Evolutionary conservation across 2,888 invertebrate genomes (phyloP).

Genomic region (Leptura quadrifasciata): DNA sequence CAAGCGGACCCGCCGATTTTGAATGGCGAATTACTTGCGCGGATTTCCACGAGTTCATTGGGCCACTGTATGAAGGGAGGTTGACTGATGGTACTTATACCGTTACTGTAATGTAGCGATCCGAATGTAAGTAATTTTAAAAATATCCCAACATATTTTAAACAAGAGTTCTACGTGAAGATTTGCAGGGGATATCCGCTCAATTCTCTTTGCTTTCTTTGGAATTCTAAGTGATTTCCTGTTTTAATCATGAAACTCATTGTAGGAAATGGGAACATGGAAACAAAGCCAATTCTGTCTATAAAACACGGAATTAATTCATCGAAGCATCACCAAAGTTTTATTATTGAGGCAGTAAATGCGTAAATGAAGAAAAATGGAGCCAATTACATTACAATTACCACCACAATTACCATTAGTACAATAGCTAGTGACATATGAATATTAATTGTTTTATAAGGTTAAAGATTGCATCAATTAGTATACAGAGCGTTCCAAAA

Average conservation of each 20-base stretch:
- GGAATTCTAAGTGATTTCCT: constrained; percentile 9
- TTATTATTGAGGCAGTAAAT: no score
- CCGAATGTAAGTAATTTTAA: constrained; percentile 45
- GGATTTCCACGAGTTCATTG: constrained; percentile 7
- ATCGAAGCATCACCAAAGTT: no score
- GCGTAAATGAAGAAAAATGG: no score
- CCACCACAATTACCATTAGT: no score
- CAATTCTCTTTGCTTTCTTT: constrained; percentile 5
- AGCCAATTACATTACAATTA: no score
- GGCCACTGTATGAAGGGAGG: constrained; percentile 37
- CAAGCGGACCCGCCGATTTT: constrained; percentile 16
- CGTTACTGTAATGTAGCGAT: constrained; percentile 36
- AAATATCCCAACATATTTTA: constrained; percentile 42
- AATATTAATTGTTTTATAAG: no score
- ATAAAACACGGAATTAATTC: neutral
- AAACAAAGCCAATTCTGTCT: neutral
- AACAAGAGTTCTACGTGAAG: constrained; percentile 21
- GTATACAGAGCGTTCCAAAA: no score
- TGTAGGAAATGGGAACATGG: neutral
- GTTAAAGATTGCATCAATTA: no score
- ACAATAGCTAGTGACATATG: no score
- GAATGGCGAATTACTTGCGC: neutral
- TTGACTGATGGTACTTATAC: constrained; percentile 46
- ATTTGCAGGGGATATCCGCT: constrained; percentile 15
- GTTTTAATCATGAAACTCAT: constrained; percentile 3